Conservation (phyloP, 2,888 invertebrate species). For the Drosophila anomalata region DNA sequence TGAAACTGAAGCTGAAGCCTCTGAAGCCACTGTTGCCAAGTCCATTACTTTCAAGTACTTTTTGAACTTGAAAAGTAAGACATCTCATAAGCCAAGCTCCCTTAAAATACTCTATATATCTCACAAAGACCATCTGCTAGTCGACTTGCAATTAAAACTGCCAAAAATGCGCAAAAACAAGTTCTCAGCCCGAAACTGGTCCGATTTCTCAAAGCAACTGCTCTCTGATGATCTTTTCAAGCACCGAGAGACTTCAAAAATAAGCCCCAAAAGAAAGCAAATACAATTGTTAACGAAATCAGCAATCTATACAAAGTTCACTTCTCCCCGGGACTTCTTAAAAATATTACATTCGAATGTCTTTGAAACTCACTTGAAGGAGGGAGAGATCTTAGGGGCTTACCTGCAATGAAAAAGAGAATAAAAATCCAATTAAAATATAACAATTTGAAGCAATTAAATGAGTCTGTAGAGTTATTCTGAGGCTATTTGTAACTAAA, state of each 20-base stretch:
- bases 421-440: conserved; percentile 10
- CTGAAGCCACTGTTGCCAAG: no score
- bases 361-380: conserved; percentile 18
- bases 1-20: no score
- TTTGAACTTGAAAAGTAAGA: background rate
- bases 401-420: conserved; percentile 29
- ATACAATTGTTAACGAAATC: conserved; percentile 59
- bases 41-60: background rate
- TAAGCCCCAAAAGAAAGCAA: conserved; percentile 57
- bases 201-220: conserved; percentile 55
- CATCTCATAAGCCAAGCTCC: background rate
- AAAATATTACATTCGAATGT: conserved; percentile 32
- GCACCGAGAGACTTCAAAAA: conserved; percentile 22
- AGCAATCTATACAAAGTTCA: conserved; percentile 21
- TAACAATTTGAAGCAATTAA: background rate
- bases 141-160: conserved; percentile 56
- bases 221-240: conserved; percentile 49
- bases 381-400: conserved; percentile 1
- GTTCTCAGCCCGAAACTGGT: conserved; percentile 73
- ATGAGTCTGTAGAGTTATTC: no score
- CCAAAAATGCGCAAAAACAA: conserved; percentile 35
- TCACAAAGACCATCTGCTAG: conserved; percentile 4
- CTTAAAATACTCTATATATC: background rate
- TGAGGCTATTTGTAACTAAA: no score
- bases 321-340: conserved; percentile 38